Evolutionary conservation across 2,113 vertebrate genomes (phyloP).

Genomic region (Labeo rohita): DNA sequence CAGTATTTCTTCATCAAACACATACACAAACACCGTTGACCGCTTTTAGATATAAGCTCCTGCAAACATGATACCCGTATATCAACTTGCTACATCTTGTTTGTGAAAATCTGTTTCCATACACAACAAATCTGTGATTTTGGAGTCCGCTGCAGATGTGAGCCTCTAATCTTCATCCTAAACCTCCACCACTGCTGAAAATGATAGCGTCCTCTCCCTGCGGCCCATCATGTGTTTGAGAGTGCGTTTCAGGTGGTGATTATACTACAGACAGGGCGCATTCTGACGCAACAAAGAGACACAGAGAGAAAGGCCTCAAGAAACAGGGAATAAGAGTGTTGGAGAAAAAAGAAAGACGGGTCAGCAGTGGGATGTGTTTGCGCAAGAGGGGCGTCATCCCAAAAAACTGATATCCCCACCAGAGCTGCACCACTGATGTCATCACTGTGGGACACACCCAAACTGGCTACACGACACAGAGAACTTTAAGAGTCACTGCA

Average conservation of each 20-base stretch:
- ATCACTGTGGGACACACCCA: constrained; percentile 58
- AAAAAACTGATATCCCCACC: constrained; percentile 58
- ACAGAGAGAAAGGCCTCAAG: background rate
- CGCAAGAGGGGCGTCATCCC: constrained; percentile 56
- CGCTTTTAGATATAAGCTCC: background rate
- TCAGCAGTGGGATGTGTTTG: constrained; percentile 45
- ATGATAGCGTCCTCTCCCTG: constrained; percentile 40
- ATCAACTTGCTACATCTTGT: background rate
- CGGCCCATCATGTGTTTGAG: constrained; percentile 2
- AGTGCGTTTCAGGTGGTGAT: constrained; percentile 39
- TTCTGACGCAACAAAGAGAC: constrained; percentile 43
- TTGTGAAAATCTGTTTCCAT: background rate
- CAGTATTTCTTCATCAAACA: constrained; percentile 33
- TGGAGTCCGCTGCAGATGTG: background rate
- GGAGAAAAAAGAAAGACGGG: constrained; percentile 11
- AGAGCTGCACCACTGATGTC: constrained; percentile 57
- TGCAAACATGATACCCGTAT: background rate
- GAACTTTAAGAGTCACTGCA: constrained; percentile 28
- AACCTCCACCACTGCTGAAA: constrained; percentile 38
- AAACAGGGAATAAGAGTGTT: background rate
- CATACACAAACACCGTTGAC: background rate
- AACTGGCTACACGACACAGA: constrained; percentile 46
- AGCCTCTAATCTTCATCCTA: constrained; percentile 31
- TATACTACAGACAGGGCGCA: constrained; percentile 47
- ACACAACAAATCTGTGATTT: background rate